Evolutionary conservation across 2,888 invertebrate genomes (phyloP).

Genomic region (Drosophila melanosoma): DNA sequence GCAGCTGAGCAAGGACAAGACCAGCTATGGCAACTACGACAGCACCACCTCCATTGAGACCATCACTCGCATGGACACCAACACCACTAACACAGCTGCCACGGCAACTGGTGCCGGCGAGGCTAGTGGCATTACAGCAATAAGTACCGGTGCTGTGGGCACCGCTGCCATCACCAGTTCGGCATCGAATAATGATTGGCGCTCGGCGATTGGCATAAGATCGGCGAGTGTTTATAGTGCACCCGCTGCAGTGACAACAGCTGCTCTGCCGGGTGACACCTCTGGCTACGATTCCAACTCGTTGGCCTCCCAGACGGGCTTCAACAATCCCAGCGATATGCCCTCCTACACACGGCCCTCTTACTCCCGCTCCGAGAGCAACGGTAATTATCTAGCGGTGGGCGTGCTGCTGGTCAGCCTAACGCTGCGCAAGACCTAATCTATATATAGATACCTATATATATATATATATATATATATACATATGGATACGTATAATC

Average conservation of each 20-base stretch:
- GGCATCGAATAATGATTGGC: constrained; percentile 72
- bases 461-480: background rate
- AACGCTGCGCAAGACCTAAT: constrained; percentile 76
- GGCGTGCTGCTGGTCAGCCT: constrained; percentile 83
- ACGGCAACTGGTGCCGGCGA: constrained; percentile 63
- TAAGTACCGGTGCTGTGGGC: constrained; percentile 58
- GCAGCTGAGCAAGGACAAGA: constrained; percentile 66
- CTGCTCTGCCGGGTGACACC: constrained; percentile 75
- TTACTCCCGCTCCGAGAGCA: constrained; percentile 84
- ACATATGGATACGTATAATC: background rate
- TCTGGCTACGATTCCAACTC: constrained; percentile 80
- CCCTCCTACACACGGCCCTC: constrained; percentile 82
- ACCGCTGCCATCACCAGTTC: constrained; percentile 63
- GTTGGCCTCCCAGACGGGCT: constrained; percentile 78
- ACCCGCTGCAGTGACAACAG: constrained; percentile 81
- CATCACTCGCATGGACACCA: constrained; percentile 82
- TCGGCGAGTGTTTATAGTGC: constrained; percentile 83
- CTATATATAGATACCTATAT: background rate
- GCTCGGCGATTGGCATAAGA: constrained; percentile 71
- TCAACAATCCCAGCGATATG: constrained; percentile 80
- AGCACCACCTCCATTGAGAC: constrained; percentile 82
- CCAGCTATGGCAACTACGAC: constrained; percentile 76
- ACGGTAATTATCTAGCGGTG: constrained; percentile 84
- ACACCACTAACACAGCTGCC: constrained; percentile 74
- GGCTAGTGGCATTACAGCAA: constrained; percentile 65